phyloP scores from a whole-genome alignment of 2,113 vertebrate species.

The Salvator merianae region DNA sequence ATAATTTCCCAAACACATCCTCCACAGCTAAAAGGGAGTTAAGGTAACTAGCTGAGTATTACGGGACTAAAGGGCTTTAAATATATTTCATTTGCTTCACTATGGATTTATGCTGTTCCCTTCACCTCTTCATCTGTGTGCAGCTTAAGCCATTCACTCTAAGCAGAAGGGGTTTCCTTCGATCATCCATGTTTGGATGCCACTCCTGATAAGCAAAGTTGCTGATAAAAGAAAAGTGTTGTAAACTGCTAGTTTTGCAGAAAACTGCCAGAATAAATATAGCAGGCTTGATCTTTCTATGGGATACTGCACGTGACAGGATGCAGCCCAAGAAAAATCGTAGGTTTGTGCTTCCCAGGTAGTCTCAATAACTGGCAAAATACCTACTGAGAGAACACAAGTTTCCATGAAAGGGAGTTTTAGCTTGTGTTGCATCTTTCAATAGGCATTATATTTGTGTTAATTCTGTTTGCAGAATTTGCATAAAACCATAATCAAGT shows the following conservation, averaged over 20 bases:
- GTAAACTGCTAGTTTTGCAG: constrained; percentile 50
- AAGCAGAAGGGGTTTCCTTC: constrained; percentile 36
- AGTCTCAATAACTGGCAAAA: constrained; percentile 7
- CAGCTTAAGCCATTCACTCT: constrained; percentile 24
- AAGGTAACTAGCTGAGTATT: constrained; percentile 21
- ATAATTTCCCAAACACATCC: background rate
- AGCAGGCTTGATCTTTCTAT: constrained; percentile 38
- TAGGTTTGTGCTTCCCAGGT: constrained; percentile 18
- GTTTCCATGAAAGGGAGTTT: background rate
- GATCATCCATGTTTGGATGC: constrained; percentile 53
- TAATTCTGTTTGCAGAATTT: constrained; percentile 9
- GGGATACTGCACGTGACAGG: constrained; percentile 26
- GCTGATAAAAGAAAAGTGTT: constrained; percentile 39
- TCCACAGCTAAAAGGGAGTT: background rate
- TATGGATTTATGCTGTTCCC: constrained; percentile 47
- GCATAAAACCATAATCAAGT: rapidly evolving
- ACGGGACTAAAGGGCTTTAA: constrained; percentile 44
- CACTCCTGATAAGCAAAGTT: constrained; percentile 38
- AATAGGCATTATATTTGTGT: background rate
- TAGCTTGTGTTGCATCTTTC: background rate
- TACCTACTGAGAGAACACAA: constrained; percentile 6
- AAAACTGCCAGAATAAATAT: constrained; percentile 52
- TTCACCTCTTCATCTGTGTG: constrained; percentile 35
- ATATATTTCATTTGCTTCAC: constrained; percentile 54
- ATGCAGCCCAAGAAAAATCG: constrained; percentile 54